Percentiles rank a stretch among this genome's conserved stretches.
Conservation (phyloP, 2,888 invertebrate species). For the Amiota mariae region DNA sequence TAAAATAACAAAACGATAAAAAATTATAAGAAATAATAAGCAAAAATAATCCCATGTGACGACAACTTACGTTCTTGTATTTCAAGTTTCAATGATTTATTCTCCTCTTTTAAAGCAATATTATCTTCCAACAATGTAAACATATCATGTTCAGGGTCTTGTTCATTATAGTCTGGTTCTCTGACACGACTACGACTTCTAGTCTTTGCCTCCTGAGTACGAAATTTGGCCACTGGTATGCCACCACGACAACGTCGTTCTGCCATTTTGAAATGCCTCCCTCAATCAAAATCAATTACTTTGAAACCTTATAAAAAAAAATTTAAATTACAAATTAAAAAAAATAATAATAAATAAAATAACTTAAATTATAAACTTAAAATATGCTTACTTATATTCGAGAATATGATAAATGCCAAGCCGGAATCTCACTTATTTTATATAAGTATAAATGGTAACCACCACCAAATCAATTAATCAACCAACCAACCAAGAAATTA, state of each 20-base stretch:
- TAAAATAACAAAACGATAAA: slow-evolving; percentile 35
- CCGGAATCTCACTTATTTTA: too few relatives aligned
- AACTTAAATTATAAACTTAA: slow-evolving; percentile 37
- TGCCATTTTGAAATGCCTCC: slow-evolving; percentile 49
- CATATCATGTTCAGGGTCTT: slow-evolving; percentile 72
- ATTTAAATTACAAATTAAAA: slow-evolving; percentile 25
- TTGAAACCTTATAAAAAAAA: slow-evolving; percentile 29
- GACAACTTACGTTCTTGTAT: slow-evolving; percentile 67
- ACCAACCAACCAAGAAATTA: too few relatives aligned
- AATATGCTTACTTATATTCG: slow-evolving; percentile 19
- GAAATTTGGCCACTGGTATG: slow-evolving; percentile 72
- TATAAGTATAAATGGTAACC: too few relatives aligned
- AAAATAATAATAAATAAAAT: slow-evolving; percentile 43
- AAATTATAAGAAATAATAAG: neutral
- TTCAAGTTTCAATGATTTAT: slow-evolving; percentile 69
- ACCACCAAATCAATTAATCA: too few relatives aligned
- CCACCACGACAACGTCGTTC: slow-evolving; percentile 70
- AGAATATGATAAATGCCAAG: too few relatives aligned
- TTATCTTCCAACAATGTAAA: slow-evolving; percentile 72
- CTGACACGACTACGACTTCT: slow-evolving; percentile 72
- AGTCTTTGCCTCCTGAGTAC: slow-evolving; percentile 71
- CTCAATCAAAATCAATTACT: slow-evolving; percentile 1
- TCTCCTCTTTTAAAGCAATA: slow-evolving; percentile 72
- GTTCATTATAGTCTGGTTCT: slow-evolving; percentile 71
- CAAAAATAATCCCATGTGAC: neutral